Evolutionary conservation across 2,113 vertebrate species (phyloP).

Genomic region (Tragelaphus strepsiceros): DNA sequence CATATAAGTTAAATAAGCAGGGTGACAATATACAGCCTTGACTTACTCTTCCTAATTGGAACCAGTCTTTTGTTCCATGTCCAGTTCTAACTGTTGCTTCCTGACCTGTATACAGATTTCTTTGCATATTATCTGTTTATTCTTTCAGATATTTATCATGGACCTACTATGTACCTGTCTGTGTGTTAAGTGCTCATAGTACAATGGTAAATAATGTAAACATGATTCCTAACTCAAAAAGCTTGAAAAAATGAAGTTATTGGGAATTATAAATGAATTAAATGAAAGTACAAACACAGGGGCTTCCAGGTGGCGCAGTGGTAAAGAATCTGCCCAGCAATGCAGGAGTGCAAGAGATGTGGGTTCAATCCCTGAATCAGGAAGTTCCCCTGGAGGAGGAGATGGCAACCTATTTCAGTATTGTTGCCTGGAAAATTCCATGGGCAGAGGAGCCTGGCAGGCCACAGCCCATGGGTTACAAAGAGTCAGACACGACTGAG

Average conservation of each 20-base stretch:
- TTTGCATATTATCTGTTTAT: not conserved
- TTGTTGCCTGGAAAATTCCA: not conserved
- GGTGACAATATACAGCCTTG: not conserved
- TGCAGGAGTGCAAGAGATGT: not conserved
- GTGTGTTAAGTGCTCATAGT: not conserved
- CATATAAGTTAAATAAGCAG: not conserved
- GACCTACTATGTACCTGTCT: not conserved
- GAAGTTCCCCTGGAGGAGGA: not conserved
- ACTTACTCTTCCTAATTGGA: not conserved
- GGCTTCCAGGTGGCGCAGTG: not conserved
- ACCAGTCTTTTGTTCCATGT: not conserved
- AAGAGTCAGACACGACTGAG: not conserved
- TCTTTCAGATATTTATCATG: not conserved
- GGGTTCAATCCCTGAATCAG: not conserved
- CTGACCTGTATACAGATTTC: not conserved
- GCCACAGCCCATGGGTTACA: not conserved
- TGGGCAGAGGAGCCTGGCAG: not conserved
- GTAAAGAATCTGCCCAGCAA: not conserved
- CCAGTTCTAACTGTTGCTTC: not conserved
- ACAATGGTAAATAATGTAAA: not conserved
- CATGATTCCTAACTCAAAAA: not conserved
- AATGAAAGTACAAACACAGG: not conserved
- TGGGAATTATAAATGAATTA: not conserved
- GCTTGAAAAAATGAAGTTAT: not conserved
- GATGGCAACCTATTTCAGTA: not conserved